Conservation (phyloP, 37 sponge, comb jelly and placozoan species). For the Bolinopsis microptera region DNA sequence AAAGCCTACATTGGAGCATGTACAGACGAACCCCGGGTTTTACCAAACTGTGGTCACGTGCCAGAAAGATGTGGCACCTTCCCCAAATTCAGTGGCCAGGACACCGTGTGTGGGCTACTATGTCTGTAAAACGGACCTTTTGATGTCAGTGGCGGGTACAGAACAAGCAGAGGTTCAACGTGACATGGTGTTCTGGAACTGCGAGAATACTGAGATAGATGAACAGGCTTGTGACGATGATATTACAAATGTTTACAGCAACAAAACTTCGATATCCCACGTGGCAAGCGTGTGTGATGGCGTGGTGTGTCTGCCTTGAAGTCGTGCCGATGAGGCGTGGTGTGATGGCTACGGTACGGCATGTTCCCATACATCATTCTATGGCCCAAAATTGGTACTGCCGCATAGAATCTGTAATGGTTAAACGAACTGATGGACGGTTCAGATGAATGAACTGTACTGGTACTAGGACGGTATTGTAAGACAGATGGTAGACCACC, state of each 20-base stretch:
- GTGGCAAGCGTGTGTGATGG: background rate
- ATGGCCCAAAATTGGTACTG: too few relatives aligned
- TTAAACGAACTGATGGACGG: background rate
- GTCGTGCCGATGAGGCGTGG: background rate
- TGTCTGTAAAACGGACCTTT: background rate
- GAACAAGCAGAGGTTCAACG: background rate
- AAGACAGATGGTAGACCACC: background rate
- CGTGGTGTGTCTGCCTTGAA: background rate
- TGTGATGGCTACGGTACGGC: background rate
- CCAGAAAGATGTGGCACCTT: background rate
- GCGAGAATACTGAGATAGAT: background rate
- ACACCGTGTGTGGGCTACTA: background rate
- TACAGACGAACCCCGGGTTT: background rate
- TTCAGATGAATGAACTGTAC: background rate
- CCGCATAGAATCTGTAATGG: too few relatives aligned
- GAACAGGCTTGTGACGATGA: background rate
- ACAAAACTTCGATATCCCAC: background rate
- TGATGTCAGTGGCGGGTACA: background rate
- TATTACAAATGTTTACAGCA: background rate
- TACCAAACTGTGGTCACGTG: slow-evolving; percentile 9
- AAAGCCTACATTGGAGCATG: background rate
- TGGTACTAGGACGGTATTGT: background rate
- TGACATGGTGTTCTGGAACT: background rate
- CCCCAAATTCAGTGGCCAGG: background rate
- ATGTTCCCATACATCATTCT: too few relatives aligned